phyloP scores from a whole-genome alignment of 2,797 vertebrate species.

The Gallinago nigripennis region DNA sequence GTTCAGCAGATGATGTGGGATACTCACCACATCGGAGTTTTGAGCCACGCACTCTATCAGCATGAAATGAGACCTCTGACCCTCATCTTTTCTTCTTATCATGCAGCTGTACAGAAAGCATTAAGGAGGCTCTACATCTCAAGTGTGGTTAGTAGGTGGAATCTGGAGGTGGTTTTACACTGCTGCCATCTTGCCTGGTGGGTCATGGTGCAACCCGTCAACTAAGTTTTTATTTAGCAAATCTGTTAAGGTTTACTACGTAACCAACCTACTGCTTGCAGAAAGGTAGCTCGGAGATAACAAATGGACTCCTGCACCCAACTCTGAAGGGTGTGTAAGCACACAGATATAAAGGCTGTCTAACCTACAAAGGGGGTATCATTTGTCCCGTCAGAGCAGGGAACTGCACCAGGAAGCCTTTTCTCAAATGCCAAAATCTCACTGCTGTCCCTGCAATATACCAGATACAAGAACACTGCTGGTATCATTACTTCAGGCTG shows the following conservation, averaged over 20 bases:
- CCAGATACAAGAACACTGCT: background rate
- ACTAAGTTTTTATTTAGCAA: background rate
- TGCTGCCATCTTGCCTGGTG: accelerated
- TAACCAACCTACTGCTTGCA: background rate
- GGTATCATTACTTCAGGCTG: background rate
- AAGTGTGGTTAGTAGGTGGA: background rate
- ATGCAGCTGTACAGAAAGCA: background rate
- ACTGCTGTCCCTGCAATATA: background rate
- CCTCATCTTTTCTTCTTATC: background rate
- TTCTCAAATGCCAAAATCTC: background rate
- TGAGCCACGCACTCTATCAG: background rate
- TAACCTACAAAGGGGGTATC: background rate
- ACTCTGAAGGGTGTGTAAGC: background rate
- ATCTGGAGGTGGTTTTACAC: background rate
- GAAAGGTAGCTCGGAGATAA: background rate
- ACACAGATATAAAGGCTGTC: background rate
- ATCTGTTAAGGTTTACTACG: background rate
- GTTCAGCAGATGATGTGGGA: background rate
- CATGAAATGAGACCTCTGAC: background rate
- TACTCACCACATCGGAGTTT: accelerated
- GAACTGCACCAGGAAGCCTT: background rate
- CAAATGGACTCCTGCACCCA: background rate
- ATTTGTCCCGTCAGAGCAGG: background rate
- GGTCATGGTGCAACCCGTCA: background rate
- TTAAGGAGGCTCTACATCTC: background rate